Evolutionary conservation across 2,888 invertebrate genomes (phyloP), one percentile per base, ranked within the genome.

Genomic region (Cataglyphis albicans): DNA sequence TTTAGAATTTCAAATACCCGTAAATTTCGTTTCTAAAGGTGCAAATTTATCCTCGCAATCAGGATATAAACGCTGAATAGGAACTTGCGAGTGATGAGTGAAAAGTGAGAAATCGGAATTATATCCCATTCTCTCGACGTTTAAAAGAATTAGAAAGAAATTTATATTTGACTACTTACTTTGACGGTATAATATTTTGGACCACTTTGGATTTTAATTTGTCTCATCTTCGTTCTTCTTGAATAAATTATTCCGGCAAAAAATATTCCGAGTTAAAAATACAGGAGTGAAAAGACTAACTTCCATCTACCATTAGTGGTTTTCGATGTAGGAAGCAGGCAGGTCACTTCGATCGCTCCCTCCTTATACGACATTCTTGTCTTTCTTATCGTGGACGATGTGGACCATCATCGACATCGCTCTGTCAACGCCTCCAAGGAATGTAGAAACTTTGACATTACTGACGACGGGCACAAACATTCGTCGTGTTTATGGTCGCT

Each of bases 401-500:
- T 25, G 15, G n/a, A 48, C 48, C 12, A 18, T 4, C 32, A 12
- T 7, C n/a, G 61, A 29, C 57, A 21, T 64, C 65, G 38, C 78
- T 82, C 59, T 29, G 76, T 82, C 82, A 82, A 67, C 67, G 82
- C 59, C 78, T 76, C 6, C 57, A 25, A 15, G 68, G 82, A 82
- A 82, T 78, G 78, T 55, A 64, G 78, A 70, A 82, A 78, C 63
- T 78, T 57, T 44, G 70, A 64, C 73, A 67, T 83, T 65, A 38
- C 72, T 64, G 48, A 35, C 63, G 38, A 41, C 38, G 21, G 12
- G 6, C 44, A 41, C 25, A 29, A 29, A 29, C 78, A 41, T 35
- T 61, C 61, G 70, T 55, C 72, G 65, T 72, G 83, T 72, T 81
- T 80, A 67, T 81, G 73, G 65, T 72, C 64, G 73, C 64, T 65